Evolutionary conservation across 2,113 vertebrate species (phyloP).

Genomic region (Bambusicola thoracicus): DNA sequence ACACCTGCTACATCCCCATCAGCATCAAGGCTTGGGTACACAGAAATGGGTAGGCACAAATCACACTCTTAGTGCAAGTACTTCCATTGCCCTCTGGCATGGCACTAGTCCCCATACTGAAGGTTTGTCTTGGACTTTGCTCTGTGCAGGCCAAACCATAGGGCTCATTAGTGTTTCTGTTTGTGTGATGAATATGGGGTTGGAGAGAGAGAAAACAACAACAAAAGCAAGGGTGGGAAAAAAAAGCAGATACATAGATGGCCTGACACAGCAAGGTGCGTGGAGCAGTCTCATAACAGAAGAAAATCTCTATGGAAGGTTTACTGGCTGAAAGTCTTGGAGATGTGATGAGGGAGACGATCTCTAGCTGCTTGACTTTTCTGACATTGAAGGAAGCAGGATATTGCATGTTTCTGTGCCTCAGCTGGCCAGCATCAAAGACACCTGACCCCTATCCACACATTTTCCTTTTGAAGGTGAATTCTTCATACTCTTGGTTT

Average conservation of each 20-base stretch:
- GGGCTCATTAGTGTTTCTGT: not conserved
- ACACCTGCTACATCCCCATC: too few relatives aligned
- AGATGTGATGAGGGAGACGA: rapidly evolving
- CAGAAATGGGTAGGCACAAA: not conserved
- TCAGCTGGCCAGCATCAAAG: slow-evolving; percentile 5
- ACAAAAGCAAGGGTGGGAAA: not conserved
- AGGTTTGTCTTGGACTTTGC: not conserved
- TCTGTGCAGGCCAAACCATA: not conserved
- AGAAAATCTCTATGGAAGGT: not conserved
- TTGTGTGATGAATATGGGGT: not conserved
- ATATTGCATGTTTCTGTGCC: not conserved
- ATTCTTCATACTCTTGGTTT: not conserved
- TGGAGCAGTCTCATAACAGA: not conserved
- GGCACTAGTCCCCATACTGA: not conserved
- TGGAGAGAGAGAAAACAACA: not conserved
- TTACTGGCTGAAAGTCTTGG: not conserved
- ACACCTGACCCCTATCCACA: not conserved
- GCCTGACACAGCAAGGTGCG: not conserved
- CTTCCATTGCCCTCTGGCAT: not conserved
- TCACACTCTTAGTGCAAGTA: not conserved
- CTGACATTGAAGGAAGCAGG: not conserved
- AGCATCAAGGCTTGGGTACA: not conserved
- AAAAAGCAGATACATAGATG: not conserved
- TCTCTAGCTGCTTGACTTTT: not conserved
- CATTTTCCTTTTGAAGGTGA: not conserved